Conservation (phyloP, 1,140 invertebrate species). For the Heterodera schachtii region DNA sequence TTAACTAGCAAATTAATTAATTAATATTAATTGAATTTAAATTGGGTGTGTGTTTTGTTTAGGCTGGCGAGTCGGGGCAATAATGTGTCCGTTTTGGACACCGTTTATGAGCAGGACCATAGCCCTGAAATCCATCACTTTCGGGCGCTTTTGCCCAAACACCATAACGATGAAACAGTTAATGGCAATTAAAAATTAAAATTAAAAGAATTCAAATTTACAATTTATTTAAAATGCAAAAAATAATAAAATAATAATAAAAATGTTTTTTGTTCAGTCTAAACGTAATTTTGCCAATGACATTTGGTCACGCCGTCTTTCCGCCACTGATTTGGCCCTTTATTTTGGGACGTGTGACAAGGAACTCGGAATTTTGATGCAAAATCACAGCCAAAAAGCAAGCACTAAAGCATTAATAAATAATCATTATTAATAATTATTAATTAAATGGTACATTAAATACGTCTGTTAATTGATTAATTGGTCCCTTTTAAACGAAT, state of each 20-base stretch:
- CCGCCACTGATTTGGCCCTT: background rate
- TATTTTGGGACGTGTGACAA: background rate
- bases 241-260: background rate
- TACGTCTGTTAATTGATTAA: too few species aligned
- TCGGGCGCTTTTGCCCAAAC: background rate
- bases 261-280: background rate
- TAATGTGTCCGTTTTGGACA: slow-evolving; percentile 9
- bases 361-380: slow-evolving; percentile 4
- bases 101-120: background rate
- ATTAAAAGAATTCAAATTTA: background rate
- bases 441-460: background rate
- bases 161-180: background rate
- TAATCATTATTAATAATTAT: background rate
- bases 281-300: background rate
- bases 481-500: too few species aligned
- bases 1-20: too few species aligned
- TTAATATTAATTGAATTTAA: too few species aligned
- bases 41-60: background rate
- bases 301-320: background rate
- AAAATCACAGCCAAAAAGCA: slow-evolving; percentile 2
- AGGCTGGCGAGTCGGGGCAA: background rate
- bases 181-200: background rate
- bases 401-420: background rate
- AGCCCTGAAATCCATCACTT: background rate
- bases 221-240: background rate